Evolutionary conservation across 2,113 vertebrate genomes (phyloP).

Genomic region (Cettia cetti): DNA sequence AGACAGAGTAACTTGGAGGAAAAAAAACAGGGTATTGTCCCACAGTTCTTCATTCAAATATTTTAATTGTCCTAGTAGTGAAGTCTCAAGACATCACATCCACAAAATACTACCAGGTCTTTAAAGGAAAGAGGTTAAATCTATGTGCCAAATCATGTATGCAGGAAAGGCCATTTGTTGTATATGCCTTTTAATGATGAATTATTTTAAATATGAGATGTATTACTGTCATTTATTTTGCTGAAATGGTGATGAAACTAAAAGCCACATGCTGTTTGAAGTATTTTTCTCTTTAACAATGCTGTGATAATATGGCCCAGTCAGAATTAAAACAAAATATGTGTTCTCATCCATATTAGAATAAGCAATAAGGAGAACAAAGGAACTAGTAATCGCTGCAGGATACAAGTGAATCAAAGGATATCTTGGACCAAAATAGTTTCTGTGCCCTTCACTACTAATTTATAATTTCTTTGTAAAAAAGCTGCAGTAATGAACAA

Average conservation of each 20-base stretch:
- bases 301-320: not conserved
- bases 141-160: not conserved
- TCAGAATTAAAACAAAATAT: not conserved
- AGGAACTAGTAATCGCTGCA: not conserved
- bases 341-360: not conserved
- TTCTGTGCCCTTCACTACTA: not conserved
- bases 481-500: not conserved
- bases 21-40: not conserved
- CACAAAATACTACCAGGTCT: not conserved
- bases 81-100: not conserved
- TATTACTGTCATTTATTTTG: not conserved
- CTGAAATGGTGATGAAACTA: not conserved
- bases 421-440: not conserved
- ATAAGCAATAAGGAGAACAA: not conserved
- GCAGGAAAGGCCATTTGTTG: not conserved
- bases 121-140: not conserved
- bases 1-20: not conserved
- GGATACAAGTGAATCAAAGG: not conserved
- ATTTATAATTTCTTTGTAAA: not conserved
- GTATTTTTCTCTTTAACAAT: not conserved
- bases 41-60: not conserved
- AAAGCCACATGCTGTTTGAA: not conserved
- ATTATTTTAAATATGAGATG: not conserved
- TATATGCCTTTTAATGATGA: not conserved
- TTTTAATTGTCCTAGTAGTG: not conserved